phyloP scores from a whole-genome alignment of 2,113 vertebrate species.

The Danionella cerebrum region DNA sequence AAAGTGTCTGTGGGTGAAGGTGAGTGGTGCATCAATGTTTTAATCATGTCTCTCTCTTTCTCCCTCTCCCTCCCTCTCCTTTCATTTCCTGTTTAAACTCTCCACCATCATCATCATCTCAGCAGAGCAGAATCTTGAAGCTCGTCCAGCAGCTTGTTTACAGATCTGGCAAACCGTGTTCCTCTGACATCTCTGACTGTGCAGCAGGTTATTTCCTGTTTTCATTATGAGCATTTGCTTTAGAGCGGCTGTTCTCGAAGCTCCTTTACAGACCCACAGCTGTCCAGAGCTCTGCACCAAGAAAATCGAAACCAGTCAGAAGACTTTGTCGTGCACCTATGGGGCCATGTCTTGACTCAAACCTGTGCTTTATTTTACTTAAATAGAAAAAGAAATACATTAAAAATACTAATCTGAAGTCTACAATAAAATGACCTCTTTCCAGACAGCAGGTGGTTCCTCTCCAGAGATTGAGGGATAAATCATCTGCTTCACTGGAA shows the following conservation, averaged over 20 bases:
- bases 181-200: neutral
- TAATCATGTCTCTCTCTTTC: too few relatives aligned
- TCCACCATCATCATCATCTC: conserved; percentile 8
- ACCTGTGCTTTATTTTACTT: too few relatives aligned
- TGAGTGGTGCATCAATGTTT: neutral
- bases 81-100: conserved; percentile 18
- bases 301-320: neutral
- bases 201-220: conserved; percentile 5
- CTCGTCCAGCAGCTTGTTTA: conserved; percentile 8
- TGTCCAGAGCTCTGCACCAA: neutral
- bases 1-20: neutral
- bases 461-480: too few relatives aligned
- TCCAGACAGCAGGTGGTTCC: too few relatives aligned
- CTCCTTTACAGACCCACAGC: neutral
- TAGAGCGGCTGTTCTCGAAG: neutral
- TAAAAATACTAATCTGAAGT: too few relatives aligned
- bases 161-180: conserved; percentile 1
- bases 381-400: too few relatives aligned
- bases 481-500: too few relatives aligned
- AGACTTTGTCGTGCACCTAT: too few relatives aligned
- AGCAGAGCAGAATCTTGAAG: conserved; percentile 2
- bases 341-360: too few relatives aligned
- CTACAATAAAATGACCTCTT: too few relatives aligned
- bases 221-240: conserved; percentile 13
- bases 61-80: too few relatives aligned